Evolutionary conservation across 2,888 invertebrate species (phyloP).

Genomic region (Chaetogeoica ovagalla): DNA sequence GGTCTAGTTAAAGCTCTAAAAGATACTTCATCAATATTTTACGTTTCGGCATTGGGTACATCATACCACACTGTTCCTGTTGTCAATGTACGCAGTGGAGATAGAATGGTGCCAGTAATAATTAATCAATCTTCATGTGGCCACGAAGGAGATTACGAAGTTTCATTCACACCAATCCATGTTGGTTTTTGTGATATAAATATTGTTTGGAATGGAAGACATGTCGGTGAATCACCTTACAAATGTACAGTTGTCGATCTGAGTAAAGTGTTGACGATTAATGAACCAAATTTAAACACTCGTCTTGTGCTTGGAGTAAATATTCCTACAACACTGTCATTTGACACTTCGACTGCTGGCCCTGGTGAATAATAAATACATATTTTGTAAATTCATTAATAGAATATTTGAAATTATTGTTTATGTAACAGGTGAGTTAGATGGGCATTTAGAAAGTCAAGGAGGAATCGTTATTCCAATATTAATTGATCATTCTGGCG

Average conservation of each 20-base stretch:
- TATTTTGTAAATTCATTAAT: background rate
- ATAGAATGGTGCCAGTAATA: conserved; percentile 63
- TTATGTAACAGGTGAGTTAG: conserved; percentile 61
- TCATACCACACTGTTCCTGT: conserved; percentile 59
- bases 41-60: conserved; percentile 52
- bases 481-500: conserved; percentile 64
- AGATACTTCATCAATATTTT: conserved; percentile 52
- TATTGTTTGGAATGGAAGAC: conserved; percentile 67
- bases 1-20: conserved; percentile 62
- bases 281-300: conserved; percentile 72
- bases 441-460: conserved; percentile 63
- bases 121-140: conserved; percentile 58
- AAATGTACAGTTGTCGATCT: conserved; percentile 72
- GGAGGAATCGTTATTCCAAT: conserved; percentile 60
- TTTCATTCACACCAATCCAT: conserved; percentile 86
- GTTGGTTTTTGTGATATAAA: conserved; percentile 90
- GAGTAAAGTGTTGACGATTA: conserved; percentile 73
- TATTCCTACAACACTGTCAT: conserved; percentile 75
- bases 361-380: conserved; percentile 68
- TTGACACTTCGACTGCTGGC: conserved; percentile 87
- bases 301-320: conserved; percentile 57
- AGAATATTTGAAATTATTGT: background rate
- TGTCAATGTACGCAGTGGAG: conserved; percentile 64
- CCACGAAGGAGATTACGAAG: conserved; percentile 74
- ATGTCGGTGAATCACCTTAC: conserved; percentile 70